phyloP scores from a whole-genome alignment of 2,888 invertebrate genomes.

The Perdita meconis region DNA sequence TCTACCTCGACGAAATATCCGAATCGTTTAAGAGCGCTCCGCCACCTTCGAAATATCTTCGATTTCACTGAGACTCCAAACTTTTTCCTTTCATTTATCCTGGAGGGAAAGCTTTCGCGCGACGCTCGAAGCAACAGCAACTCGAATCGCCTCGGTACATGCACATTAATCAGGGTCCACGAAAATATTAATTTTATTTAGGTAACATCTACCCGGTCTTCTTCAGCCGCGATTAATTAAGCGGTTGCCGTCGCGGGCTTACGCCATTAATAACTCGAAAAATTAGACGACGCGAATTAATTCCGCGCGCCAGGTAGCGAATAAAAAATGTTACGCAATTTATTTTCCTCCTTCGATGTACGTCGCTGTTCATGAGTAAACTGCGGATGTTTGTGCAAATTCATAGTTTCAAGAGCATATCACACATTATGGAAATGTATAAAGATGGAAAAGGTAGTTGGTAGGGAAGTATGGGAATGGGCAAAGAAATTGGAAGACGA shows the following conservation, averaged over 20 bases:
- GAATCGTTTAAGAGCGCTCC: constrained; percentile 21
- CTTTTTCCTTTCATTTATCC: constrained; percentile 11
- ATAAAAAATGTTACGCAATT: too few relatives aligned
- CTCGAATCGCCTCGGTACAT: too few relatives aligned
- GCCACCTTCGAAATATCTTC: background rate
- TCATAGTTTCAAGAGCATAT: too few relatives aligned
- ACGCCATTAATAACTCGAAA: constrained; percentile 36
- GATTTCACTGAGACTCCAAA: constrained; percentile 22
- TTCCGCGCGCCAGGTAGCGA: background rate
- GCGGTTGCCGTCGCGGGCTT: background rate
- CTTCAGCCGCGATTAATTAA: constrained; percentile 32
- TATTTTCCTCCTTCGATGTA: too few relatives aligned
- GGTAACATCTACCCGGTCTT: background rate
- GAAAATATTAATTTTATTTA: constrained; percentile 25
- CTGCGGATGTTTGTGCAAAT: too few relatives aligned
- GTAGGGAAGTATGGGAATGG: too few relatives aligned
- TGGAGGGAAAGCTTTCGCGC: background rate
- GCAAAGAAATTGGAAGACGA: too few relatives aligned
- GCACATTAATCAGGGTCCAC: constrained; percentile 19
- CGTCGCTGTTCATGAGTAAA: too few relatives aligned
- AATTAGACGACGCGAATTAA: constrained; percentile 5
- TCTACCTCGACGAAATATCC: constrained; percentile 19
- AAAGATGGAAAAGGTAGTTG: too few relatives aligned
- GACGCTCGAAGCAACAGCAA: background rate
- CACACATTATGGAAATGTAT: too few relatives aligned